A percentile compares a stretch with the other conserved stretches of the same genome.
Evolutionary conservation across 2,888 invertebrate species (phyloP).

Genomic region (Chirona hameri): DNA sequence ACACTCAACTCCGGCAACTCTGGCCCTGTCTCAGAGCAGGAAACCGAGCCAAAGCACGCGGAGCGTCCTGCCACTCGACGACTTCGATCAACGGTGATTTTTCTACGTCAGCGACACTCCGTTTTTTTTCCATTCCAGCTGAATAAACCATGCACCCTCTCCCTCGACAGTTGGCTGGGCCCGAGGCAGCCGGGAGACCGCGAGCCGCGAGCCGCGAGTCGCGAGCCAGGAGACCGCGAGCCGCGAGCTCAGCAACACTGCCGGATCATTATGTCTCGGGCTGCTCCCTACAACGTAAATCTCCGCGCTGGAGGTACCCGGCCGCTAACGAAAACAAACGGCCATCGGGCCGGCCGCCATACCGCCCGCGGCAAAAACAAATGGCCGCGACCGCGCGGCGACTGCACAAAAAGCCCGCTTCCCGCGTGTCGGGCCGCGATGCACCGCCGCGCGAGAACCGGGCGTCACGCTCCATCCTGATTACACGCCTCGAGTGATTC

Average conservation of each 20-base stretch:
- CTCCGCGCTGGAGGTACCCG: constrained; percentile 39
- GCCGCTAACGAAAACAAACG: constrained; percentile 47
- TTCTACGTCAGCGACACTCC: not conserved
- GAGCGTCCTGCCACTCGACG: too few relatives aligned
- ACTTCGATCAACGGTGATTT: not conserved
- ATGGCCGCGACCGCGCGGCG: not conserved
- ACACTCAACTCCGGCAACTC: too few relatives aligned
- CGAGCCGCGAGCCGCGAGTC: too few relatives aligned
- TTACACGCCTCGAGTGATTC: constrained; percentile 3
- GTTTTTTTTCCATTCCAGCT: not conserved
- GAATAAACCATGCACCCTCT: not conserved
- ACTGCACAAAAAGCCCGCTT: not conserved
- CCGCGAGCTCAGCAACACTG: not conserved
- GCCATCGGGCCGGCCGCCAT: constrained; percentile 45
- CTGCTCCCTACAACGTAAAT: constrained; percentile 33
- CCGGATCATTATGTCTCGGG: not conserved
- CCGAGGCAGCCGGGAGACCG: too few relatives aligned
- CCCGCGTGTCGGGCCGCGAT: constrained; percentile 36
- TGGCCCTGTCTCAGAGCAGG: too few relatives aligned
- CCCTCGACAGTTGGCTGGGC: not conserved
- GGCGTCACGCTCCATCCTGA: constrained; percentile 32
- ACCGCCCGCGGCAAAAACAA: not conserved
- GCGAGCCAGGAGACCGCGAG: too few relatives aligned
- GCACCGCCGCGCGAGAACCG: constrained; percentile 40
- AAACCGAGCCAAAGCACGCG: too few relatives aligned